Conservation (phyloP, 2,797 vertebrate species). For the Ceyx erithaca region DNA sequence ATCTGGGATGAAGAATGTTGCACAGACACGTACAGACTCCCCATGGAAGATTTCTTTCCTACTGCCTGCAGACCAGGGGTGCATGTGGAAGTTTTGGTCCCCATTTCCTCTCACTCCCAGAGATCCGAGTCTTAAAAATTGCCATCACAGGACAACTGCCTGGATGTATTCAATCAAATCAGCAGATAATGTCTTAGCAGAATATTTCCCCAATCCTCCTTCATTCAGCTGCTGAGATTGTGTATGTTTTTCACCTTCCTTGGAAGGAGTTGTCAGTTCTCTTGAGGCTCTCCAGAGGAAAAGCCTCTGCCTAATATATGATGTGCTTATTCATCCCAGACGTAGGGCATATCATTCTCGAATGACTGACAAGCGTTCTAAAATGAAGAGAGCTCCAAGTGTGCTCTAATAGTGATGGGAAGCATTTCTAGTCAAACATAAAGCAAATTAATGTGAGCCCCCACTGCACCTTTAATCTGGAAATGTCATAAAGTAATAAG, state of each 20-base stretch:
- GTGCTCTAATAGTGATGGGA: slow-evolving; percentile 80
- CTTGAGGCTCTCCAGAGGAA: slow-evolving; percentile 63
- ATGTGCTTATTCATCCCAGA: slow-evolving; percentile 83
- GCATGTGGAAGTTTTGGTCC: neutral
- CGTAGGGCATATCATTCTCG: slow-evolving; percentile 78
- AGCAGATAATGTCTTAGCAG: neutral
- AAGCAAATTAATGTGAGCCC: slow-evolving; percentile 87
- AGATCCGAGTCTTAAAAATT: neutral
- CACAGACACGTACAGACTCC: neutral
- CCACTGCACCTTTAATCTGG: slow-evolving; percentile 82
- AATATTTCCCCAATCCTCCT: neutral
- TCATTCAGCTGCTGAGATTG: neutral
- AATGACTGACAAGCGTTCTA: slow-evolving; percentile 86
- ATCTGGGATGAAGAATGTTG: rapidly evolving
- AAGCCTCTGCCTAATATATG: slow-evolving; percentile 80
- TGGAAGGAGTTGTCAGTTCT: slow-evolving; percentile 65
- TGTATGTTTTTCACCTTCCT: slow-evolving; percentile 52
- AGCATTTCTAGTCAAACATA: slow-evolving; percentile 88
- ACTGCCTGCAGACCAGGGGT: neutral
- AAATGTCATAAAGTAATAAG: slow-evolving; percentile 87
- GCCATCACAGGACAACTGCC: neutral
- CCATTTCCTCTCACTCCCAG: neutral
- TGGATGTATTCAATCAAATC: neutral
- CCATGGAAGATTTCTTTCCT: neutral
- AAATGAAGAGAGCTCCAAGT: slow-evolving; percentile 83